These are phyloP conservation scores for Huso huso DNA, from an alignment of 2,797 vertebrate species.

Conservation along the genomic window DNA sequence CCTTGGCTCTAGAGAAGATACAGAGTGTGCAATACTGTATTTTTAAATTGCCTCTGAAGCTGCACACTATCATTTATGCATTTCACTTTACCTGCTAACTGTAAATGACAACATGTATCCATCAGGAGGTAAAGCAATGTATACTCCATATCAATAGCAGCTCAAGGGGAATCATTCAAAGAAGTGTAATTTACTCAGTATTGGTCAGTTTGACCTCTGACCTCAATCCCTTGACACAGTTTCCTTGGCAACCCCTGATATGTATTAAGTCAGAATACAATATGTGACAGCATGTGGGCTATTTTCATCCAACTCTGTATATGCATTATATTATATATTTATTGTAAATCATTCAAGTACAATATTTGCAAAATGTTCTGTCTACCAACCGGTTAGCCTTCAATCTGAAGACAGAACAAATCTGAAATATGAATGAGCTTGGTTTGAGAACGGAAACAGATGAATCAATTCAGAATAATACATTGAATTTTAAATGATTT, in stretches of 20 bases:
- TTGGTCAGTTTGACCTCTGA: conserved; percentile 98
- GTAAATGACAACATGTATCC: conserved; percentile 71
- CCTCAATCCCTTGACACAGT: conserved; percentile 81
- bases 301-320: too few relatives aligned
- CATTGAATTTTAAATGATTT: too few relatives aligned
- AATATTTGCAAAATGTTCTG: too few relatives aligned
- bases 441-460: too few relatives aligned
- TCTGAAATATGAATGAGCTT: too few relatives aligned
- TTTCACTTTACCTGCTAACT: conserved; percentile 52
- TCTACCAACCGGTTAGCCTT: too few relatives aligned
- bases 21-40: neutral
- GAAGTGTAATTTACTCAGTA: conserved; percentile 95
- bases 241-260: conserved; percentile 78
- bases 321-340: too few relatives aligned
- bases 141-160: conserved; percentile 73
- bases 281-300: conserved; percentile 56
- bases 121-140: conserved; percentile 48
- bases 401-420: too few relatives aligned
- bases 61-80: conserved; percentile 40
- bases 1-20: too few relatives aligned
- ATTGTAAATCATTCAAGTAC: too few relatives aligned
- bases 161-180: conserved; percentile 88
- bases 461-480: too few relatives aligned
- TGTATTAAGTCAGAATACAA: conserved; percentile 65
- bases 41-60: neutral